Conservation (phyloP, 2,797 vertebrate genomes). For the Chaunax sp. region DNA sequence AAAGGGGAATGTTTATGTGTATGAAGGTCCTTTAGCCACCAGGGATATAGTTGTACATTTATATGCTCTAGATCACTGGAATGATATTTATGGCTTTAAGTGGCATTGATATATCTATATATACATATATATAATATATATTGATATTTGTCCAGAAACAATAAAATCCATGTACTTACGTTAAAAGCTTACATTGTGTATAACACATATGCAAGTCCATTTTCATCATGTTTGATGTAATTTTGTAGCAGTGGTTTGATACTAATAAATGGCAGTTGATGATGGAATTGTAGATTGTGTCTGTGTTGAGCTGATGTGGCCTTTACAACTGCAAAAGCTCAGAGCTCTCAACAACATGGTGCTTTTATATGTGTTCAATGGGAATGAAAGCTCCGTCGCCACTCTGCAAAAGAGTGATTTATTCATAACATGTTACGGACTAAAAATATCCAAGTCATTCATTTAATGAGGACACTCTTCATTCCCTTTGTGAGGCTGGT, state of each 20-base stretch:
- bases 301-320: constrained; percentile 56
- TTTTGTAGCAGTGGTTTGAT: constrained; percentile 89
- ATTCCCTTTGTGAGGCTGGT: constrained; percentile 20
- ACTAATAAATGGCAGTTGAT: constrained; percentile 88
- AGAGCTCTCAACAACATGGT: background rate
- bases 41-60: constrained; percentile 84
- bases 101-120: constrained; percentile 82
- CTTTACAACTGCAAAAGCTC: background rate
- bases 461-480: constrained; percentile 45
- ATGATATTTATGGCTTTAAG: constrained; percentile 85
- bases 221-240: constrained; percentile 86
- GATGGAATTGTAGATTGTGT: constrained; percentile 78
- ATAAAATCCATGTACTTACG: constrained; percentile 82
- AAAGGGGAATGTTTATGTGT: constrained; percentile 82
- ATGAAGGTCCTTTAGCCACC: constrained; percentile 80
- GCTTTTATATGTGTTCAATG: constrained; percentile 23
- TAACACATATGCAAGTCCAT: constrained; percentile 86
- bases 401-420: constrained; percentile 37
- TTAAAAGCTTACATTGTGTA: constrained; percentile 86
- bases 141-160: constrained; percentile 83
- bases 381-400: constrained; percentile 20
- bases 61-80: constrained; percentile 84
- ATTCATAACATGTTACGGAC: constrained; percentile 54
- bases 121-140: constrained; percentile 78
- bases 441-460: constrained; percentile 49